Base-by-base conservation (phyloP, 2,113 vertebrate species). In the Myrmecobius fasciatus region DNA sequence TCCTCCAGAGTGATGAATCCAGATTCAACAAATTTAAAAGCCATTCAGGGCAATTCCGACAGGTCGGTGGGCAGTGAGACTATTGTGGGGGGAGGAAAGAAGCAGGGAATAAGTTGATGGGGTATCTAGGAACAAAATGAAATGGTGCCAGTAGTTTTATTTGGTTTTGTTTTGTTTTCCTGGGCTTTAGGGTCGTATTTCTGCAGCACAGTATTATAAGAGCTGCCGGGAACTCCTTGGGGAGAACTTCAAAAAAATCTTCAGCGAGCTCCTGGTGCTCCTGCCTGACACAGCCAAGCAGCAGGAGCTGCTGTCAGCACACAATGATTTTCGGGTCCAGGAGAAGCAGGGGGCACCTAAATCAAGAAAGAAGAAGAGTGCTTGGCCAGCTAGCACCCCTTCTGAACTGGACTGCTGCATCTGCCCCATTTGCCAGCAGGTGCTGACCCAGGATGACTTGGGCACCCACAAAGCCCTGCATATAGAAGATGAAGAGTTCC, bases 11-110 rank as follows among this genome's bases (percentile, higher is more conserved):
- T 0, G 99, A 99, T 0, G 99, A 99, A 98, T 99, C 99, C 83
- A 98, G 99, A 97, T 99, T 99, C 98, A 99, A 99, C 97, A 98
- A 99, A 97, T 99, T 99, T 94, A 99, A 99, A 98, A 99, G 98
- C 83, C 99, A 99, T 93, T 99, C 99, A 24, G 99, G 99, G 83
- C 99, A 99, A 95, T 99, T 99, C 98, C 98, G 99, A 98, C 99
- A 99, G 99, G 99, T 99, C 98, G 95, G 89, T 20, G 10, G 54
- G 94, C 1, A 14, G 47, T 48, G 54, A 31, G 2, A 2, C 0
- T 8, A 89, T 53, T 22, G n/a, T 20, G 31, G n/a, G 31, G 54
- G 8, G 25, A 25, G 53, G 43, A 17, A 3, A 8, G 91, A n/a
- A 12, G 43, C 25, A 1, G 92, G 88, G 28, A 92, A 36, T 10